phyloP scores from a whole-genome alignment of 92 coral and sea anemone species.

The Porites evermanni region DNA sequence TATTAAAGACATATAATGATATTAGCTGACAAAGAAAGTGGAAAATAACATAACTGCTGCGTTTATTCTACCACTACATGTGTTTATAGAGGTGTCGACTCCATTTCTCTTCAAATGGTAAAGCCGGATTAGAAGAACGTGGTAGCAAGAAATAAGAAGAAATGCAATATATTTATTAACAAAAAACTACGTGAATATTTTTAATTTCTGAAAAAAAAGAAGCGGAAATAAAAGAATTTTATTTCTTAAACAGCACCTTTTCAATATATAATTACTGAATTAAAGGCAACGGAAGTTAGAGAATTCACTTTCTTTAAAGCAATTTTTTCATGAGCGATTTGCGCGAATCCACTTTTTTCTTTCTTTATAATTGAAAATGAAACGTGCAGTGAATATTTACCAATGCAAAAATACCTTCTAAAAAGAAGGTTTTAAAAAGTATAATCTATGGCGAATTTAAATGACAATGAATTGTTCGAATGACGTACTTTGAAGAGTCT shows the following conservation, averaged over 20 bases:
- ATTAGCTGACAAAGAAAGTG: background rate
- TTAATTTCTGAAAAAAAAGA: background rate
- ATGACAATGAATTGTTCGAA: constrained; percentile 14
- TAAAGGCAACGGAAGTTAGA: background rate
- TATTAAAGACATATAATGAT: too few relatives aligned
- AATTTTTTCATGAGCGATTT: background rate
- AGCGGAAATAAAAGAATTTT: background rate
- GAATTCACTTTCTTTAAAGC: background rate
- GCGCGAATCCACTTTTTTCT: background rate
- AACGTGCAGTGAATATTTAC: constrained; percentile 30
- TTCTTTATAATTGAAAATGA: background rate
- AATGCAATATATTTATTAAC: background rate
- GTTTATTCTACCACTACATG: background rate
- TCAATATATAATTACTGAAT: background rate
- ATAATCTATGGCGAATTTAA: background rate
- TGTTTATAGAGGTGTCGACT: background rate
- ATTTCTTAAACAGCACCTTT: background rate
- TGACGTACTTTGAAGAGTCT: constrained; percentile 9
- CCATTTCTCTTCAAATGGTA: background rate
- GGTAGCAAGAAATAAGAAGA: background rate
- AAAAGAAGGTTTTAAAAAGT: background rate
- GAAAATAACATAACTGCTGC: background rate
- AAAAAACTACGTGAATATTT: background rate
- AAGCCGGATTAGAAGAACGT: constrained; percentile 1
- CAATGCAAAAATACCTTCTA: background rate